A percentile compares a stretch with the other conserved stretches of the same genome.
Evolutionary conservation across 2,888 invertebrate genomes (phyloP).

Genomic region (Drosophila acutilabella): DNA sequence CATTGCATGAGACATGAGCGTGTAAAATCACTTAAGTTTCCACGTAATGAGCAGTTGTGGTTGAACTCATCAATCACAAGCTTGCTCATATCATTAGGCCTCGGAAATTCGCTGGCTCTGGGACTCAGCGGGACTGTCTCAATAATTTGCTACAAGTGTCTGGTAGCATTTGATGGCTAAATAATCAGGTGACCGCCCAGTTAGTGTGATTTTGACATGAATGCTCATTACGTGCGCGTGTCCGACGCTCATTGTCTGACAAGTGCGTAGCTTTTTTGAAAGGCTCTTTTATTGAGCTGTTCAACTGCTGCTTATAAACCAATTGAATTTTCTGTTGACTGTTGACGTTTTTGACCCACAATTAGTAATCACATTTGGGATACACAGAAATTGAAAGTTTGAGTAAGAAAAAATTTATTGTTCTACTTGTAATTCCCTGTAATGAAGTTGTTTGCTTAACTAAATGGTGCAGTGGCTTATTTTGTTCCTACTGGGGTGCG

Average conservation of each 20-base stretch:
- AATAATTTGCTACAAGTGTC: constrained; percentile 22
- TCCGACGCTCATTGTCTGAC: constrained; percentile 36
- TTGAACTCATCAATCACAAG: constrained; percentile 41
- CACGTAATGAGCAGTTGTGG: constrained; percentile 18
- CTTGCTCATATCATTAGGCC: constrained; percentile 28
- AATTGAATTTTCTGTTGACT: constrained; percentile 36
- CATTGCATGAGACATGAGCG: constrained; percentile 40
- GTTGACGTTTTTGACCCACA: constrained; percentile 39
- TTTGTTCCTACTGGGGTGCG: constrained; percentile 56
- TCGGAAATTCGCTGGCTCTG: constrained; percentile 3
- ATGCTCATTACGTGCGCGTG: constrained; percentile 71
- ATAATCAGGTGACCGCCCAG: constrained; percentile 62
- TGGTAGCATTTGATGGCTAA: constrained; percentile 1
- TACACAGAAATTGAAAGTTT: no score
- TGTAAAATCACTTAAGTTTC: constrained; percentile 17
- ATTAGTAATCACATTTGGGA: not conserved
- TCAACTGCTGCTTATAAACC: constrained; percentile 40
- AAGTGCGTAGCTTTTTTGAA: constrained; percentile 38
- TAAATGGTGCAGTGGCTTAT: constrained; percentile 56
- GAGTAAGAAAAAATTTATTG: no score
- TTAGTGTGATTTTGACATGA: constrained; percentile 15
- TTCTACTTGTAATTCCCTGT: constrained; percentile 1
- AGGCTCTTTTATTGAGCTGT: constrained; percentile 20
- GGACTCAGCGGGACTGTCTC: constrained; percentile 5
- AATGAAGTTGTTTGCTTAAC: not conserved